A percentile compares a stretch with the other conserved stretches of the same genome.
Evolutionary conservation across 2,113 vertebrate species (phyloP).

Genomic region (Chionodraco myersi): DNA sequence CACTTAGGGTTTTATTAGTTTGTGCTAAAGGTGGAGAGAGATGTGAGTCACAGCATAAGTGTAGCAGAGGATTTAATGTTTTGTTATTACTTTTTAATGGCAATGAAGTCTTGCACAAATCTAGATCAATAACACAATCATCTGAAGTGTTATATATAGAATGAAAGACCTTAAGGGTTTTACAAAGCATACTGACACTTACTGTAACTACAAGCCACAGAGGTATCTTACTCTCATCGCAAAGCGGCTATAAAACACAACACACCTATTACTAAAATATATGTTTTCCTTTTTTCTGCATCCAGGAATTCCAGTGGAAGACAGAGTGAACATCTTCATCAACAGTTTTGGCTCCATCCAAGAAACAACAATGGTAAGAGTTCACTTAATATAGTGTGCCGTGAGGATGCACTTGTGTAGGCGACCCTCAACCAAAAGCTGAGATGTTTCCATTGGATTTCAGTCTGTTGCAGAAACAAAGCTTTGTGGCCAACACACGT

Average conservation of each 20-base stretch:
- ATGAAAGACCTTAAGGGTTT: conserved; percentile 1
- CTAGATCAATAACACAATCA: conserved; percentile 15
- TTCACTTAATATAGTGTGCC: not conserved
- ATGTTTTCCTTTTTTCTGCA: conserved; percentile 29
- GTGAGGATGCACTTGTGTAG: too few relatives aligned
- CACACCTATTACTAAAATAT: not conserved
- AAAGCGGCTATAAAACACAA: conserved; percentile 16
- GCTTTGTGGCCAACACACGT: too few relatives aligned
- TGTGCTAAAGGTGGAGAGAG: conserved; percentile 28
- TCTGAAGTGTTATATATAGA: conserved; percentile 13
- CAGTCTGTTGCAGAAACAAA: too few relatives aligned
- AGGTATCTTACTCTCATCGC: not conserved
- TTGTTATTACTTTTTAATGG: conserved; percentile 21
- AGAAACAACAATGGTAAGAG: conserved; percentile 98
- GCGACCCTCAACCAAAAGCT: too few relatives aligned
- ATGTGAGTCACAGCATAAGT: conserved; percentile 1
- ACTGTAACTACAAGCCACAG: not conserved
- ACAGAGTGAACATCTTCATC: conserved; percentile 98
- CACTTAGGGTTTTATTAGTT: conserved; percentile 44
- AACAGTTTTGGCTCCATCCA: conserved; percentile 99
- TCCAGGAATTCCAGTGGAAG: conserved; percentile 96
- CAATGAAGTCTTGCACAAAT: conserved; percentile 23
- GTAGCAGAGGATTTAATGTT: not conserved
- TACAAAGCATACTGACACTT: conserved; percentile 5
- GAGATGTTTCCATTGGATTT: too few relatives aligned